These are phyloP conservation scores for Anneissia japonica DNA, from an alignment of 35 echinoderm and acorn worm genomes.

Conservation along the genomic window DNA sequence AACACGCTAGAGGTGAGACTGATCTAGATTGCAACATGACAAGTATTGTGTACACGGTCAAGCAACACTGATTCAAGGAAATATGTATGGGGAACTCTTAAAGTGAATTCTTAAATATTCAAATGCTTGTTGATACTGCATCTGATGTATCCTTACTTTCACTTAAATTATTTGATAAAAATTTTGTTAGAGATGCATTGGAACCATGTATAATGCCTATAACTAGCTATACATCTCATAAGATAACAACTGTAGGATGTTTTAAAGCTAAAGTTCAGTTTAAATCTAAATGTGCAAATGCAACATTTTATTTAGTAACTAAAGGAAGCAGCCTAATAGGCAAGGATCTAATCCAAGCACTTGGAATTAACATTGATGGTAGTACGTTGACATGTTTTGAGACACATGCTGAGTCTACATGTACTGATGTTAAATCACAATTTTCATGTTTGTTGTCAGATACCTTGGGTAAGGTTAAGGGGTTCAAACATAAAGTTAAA, in stretches of 20 bases:
- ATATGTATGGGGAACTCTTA: not conserved
- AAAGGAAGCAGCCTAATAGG: not conserved
- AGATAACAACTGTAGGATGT: not conserved
- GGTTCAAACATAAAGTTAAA: conserved; percentile 13
- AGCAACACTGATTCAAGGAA: not conserved
- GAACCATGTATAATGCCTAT: not conserved
- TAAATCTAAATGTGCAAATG: not conserved
- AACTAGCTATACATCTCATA: not conserved
- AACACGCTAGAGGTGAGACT: not conserved
- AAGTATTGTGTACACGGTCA: not conserved
- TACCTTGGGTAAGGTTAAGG: not conserved
- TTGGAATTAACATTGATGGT: conserved; percentile 15
- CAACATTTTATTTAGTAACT: not conserved
- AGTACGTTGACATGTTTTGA: conserved; percentile 3
- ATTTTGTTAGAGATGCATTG: conserved; percentile 9
- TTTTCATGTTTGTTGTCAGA: not conserved
- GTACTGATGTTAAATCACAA: too few species aligned
- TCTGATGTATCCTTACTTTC: conserved; percentile 9
- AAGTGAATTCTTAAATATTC: not conserved
- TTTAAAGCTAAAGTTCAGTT: not conserved
- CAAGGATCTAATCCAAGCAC: conserved; percentile 25
- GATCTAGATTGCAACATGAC: not conserved
- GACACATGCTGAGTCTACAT: not conserved
- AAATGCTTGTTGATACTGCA: conserved; percentile 19
- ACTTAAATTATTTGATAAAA: not conserved